Conservation (phyloP, 2,797 vertebrate genomes). For the Cynopterus sphinx region DNA sequence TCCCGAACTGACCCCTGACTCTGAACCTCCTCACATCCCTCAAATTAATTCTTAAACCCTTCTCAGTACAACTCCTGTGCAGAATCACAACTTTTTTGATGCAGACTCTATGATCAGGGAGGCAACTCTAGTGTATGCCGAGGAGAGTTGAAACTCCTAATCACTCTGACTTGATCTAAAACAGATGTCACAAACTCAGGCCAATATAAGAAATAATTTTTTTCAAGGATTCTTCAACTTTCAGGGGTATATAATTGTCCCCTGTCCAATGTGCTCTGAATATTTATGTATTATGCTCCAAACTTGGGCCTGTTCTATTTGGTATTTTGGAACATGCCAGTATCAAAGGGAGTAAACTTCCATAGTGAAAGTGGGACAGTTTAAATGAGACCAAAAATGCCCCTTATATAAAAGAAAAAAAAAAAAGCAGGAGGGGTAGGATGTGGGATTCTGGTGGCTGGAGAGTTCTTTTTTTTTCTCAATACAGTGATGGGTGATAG, state of each 20-base stretch:
- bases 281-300: neutral
- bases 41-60: neutral
- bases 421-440: neutral
- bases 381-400: neutral
- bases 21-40: neutral
- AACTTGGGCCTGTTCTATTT: neutral
- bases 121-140: neutral
- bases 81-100: neutral
- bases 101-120: neutral
- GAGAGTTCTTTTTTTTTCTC: neutral
- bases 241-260: neutral
- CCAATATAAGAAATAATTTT: neutral
- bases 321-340: neutral
- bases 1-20: neutral
- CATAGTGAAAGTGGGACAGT: neutral
- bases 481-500: neutral
- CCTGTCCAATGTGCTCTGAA: neutral
- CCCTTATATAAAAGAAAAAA: neutral
- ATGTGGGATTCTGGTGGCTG: neutral
- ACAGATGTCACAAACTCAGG: neutral
- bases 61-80: neutral
- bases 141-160: neutral
- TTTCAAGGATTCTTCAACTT: neutral
- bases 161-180: neutral
- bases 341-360: neutral